phyloP scores from a whole-genome alignment of 2,888 invertebrate species.

The Formica aserva region DNA sequence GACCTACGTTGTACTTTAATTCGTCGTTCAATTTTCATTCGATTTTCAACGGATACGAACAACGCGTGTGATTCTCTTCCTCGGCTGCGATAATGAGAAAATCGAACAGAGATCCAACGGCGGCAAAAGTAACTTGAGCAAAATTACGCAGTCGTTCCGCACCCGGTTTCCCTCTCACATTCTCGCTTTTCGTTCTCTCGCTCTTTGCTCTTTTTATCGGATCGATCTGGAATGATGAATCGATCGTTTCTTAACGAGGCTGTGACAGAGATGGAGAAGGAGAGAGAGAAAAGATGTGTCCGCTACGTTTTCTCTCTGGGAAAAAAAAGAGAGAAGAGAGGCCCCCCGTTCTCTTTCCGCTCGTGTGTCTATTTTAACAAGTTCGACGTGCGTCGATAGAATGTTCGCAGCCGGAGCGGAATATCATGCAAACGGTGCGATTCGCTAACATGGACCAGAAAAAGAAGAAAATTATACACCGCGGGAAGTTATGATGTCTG shows the following conservation, averaged over 20 bases:
- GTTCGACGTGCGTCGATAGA: background rate
- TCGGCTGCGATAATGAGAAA: conserved; percentile 59
- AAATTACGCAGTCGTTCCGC: conserved; percentile 54
- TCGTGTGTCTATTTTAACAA: conserved; percentile 37
- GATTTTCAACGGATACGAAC: conserved; percentile 14
- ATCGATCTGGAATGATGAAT: conserved; percentile 60
- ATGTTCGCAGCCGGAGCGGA: background rate
- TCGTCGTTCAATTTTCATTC: background rate
- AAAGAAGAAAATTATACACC: background rate
- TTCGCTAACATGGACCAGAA: background rate
- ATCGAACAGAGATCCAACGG: conserved; percentile 63
- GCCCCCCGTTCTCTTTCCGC: background rate
- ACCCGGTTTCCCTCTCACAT: background rate
- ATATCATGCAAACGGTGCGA: background rate
- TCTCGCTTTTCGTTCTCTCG: background rate
- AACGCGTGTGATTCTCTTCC: conserved; percentile 7
- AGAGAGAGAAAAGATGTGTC: background rate
- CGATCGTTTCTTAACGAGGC: conserved; percentile 29
- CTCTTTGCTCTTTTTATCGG: conserved; percentile 25
- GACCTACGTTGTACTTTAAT: background rate
- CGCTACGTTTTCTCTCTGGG: conserved; percentile 37
- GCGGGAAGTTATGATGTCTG: background rate
- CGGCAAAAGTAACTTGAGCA: conserved; percentile 56
- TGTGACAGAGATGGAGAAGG: background rate
- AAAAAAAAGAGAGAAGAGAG: background rate